Percentiles rank a stretch among this genome's conserved stretches.
These are phyloP conservation scores for Kryptolebias marmoratus DNA, from an alignment of 2,113 vertebrate genomes.

Conservation along the genomic window DNA sequence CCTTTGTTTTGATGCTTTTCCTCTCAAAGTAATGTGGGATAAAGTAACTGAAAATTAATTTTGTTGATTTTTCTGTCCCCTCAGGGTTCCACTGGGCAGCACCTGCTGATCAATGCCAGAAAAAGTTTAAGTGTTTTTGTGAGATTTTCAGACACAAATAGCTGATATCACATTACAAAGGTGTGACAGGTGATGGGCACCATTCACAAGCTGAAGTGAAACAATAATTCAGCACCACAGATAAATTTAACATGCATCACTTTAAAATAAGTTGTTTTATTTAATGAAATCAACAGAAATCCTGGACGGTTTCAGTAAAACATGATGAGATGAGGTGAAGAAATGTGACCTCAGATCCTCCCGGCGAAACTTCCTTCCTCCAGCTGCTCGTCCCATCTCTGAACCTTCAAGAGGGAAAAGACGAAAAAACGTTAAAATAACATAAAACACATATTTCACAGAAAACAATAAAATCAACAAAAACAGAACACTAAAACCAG, in stretches of 20 bases:
- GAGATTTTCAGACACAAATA: too few species aligned
- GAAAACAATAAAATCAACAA: too few species aligned
- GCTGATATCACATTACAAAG: too few species aligned
- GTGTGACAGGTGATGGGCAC: too few species aligned
- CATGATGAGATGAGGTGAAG: neutral
- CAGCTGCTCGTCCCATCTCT: conserved; percentile 75
- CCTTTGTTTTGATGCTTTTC: too few species aligned
- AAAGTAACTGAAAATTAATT: too few species aligned
- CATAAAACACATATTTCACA: neutral
- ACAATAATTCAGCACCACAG: neutral
- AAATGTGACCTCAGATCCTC: conserved; percentile 62
- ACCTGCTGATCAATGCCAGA: too few species aligned
- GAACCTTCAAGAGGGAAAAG: conserved; percentile 56
- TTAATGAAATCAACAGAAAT: conserved; percentile 16
- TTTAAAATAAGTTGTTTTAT: conserved; percentile 34
- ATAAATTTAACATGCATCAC: neutral
- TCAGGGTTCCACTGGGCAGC: too few species aligned
- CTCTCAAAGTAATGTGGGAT: too few species aligned
- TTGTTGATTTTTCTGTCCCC: too few species aligned
- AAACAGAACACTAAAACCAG: neutral
- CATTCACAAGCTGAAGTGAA: too few species aligned
- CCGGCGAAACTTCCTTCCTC: conserved; percentile 72
- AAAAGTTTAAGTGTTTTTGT: too few species aligned
- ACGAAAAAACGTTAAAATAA: neutral
- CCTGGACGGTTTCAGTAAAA: conserved; percentile 20